Percentiles rank a stretch among this genome's conserved stretches.
These are phyloP conservation scores for Adelges cooleyi DNA, from an alignment of 1,140 invertebrate species.

Conservation along the genomic window DNA sequence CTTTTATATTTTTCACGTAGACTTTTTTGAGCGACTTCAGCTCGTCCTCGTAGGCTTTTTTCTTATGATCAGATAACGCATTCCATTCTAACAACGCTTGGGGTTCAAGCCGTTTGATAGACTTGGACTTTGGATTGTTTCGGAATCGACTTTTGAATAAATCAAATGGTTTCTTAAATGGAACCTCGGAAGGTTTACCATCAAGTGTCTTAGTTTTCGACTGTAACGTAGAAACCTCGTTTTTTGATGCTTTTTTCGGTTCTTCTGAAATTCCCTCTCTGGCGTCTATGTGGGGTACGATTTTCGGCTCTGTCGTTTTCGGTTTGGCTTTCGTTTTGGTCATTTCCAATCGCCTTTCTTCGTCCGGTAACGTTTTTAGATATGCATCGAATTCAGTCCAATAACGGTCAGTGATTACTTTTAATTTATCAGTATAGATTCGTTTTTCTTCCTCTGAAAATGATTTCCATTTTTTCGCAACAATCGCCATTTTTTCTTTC, in stretches of 20 bases:
- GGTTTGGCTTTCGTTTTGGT: slow-evolving; percentile 5
- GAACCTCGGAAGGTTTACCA: background rate
- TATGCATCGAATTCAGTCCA: slow-evolving; percentile 11
- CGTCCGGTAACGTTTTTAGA: slow-evolving; percentile 3
- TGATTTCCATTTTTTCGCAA: slow-evolving; percentile 6
- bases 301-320: background rate
- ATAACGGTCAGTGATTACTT: slow-evolving; percentile 15
- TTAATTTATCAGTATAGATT: slow-evolving; percentile 7
- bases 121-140: background rate
- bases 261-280: too few relatives aligned
- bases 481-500: background rate
- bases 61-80: background rate
- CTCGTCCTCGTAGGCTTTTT: background rate
- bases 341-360: slow-evolving; percentile 2
- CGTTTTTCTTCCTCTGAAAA: slow-evolving; percentile 3
- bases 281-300: slow-evolving; percentile 4
- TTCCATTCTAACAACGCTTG: background rate
- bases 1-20: slow-evolving; percentile 13
- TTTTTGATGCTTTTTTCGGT: background rate
- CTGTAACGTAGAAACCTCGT: background rate
- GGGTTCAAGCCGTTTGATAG: background rate
- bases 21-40: slow-evolving; percentile 4
- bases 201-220: background rate
- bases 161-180: slow-evolving; percentile 11
- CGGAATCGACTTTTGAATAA: slow-evolving; percentile 21